Conservation (phyloP, 2,113 vertebrate species). For the Sturnira hondurensis region DNA sequence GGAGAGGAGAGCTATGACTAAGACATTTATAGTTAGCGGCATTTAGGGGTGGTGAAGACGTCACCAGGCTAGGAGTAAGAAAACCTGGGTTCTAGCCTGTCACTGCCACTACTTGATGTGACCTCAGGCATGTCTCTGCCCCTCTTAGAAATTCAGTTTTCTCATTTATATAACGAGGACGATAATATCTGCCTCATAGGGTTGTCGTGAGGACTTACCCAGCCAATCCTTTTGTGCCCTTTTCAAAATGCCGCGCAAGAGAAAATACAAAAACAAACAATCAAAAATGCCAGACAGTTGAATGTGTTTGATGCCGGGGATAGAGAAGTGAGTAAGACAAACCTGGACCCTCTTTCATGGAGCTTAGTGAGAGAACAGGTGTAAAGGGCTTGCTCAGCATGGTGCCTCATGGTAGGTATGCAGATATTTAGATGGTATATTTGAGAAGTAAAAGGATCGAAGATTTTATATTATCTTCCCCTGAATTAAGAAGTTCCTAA, state of each 20-base stretch:
- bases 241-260: background rate
- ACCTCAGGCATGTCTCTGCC: background rate
- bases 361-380: background rate
- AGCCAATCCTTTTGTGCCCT: background rate
- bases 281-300: background rate
- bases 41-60: background rate
- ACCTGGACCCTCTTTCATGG: background rate
- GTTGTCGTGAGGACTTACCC: background rate
- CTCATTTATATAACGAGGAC: background rate
- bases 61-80: background rate
- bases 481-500: background rate
- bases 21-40: background rate
- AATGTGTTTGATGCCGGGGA: background rate
- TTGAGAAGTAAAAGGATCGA: constrained; percentile 1
- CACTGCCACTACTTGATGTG: background rate
- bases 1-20: background rate
- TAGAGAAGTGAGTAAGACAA: background rate
- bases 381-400: background rate
- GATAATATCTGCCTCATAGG: background rate
- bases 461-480: background rate
- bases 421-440: background rate
- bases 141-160: background rate
- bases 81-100: background rate
- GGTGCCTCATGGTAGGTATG: background rate
- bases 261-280: background rate